Evolutionary conservation across 2,888 invertebrate genomes (phyloP).

Genomic region (Drosophila bunnanda): DNA sequence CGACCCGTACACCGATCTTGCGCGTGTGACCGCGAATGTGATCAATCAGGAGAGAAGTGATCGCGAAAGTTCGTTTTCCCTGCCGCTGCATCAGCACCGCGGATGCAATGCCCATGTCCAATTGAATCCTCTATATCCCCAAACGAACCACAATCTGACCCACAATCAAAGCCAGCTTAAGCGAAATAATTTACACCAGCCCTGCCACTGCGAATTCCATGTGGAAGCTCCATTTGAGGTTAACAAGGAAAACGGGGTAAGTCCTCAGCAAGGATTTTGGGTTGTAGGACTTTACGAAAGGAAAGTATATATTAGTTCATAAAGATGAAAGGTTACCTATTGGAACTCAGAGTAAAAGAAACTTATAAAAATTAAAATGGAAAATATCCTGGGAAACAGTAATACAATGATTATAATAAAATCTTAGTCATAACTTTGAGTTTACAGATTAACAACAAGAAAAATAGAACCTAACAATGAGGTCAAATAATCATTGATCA

Average conservation of each 20-base stretch:
- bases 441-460: background rate
- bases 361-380: background rate
- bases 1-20: conserved; percentile 32
- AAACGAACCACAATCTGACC: background rate
- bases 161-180: conserved; percentile 46
- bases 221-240: conserved; percentile 56
- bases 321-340: background rate
- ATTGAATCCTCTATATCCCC: conserved; percentile 16
- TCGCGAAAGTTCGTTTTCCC: conserved; percentile 24
- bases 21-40: conserved; percentile 29
- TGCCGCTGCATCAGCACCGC: conserved; percentile 19
- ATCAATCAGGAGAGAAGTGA: conserved; percentile 14
- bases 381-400: background rate
- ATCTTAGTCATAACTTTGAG: no score
- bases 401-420: background rate
- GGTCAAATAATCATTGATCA: background rate
- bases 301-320: background rate
- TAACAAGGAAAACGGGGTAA: conserved; percentile 74
- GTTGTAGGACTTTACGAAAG: background rate
- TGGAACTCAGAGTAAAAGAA: background rate
- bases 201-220: conserved; percentile 77
- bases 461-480: background rate
- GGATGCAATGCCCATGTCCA: conserved; percentile 16
- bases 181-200: conserved; percentile 76
- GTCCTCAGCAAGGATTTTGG: conserved; percentile 28